Conservation (phyloP, 2,888 invertebrate species). For the Andricus quercusramuli region DNA sequence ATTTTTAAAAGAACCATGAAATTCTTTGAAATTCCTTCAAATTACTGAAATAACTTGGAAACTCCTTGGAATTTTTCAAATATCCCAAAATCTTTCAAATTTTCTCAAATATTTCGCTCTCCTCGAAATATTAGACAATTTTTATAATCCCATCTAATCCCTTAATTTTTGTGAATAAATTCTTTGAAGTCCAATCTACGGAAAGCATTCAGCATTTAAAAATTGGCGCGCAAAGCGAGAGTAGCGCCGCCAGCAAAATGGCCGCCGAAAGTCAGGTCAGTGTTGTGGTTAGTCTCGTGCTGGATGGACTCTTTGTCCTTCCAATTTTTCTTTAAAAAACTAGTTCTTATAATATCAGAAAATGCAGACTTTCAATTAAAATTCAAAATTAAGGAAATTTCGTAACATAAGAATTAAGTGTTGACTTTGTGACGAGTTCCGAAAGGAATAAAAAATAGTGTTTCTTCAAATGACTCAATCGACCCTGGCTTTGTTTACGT, state of each 20-base stretch:
- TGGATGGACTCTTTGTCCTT: neutral
- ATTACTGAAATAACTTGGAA: too few species aligned
- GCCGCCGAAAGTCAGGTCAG: neutral
- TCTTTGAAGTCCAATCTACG: too few species aligned
- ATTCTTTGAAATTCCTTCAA: too few species aligned
- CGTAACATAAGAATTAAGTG: neutral
- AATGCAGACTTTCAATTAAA: neutral
- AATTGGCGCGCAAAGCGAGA: neutral
- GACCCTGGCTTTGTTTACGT: conserved; percentile 73
- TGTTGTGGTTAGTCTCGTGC: neutral
- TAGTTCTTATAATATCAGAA: neutral
- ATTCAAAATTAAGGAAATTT: neutral
- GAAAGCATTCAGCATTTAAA: neutral
- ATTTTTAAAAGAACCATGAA: too few species aligned
- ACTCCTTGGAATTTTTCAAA: too few species aligned
- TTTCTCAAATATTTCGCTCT: too few species aligned
- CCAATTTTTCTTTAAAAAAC: too few species aligned
- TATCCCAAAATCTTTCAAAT: too few species aligned
- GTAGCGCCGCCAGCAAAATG: neutral
- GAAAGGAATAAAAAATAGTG: neutral
- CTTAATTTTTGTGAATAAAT: too few species aligned
- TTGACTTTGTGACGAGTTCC: neutral
- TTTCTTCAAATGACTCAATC: neutral
- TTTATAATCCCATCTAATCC: too few species aligned
- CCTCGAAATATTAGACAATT: too few species aligned